These are phyloP conservation scores for Saccostrea echinata DNA, from an alignment of 1,140 invertebrate species.

Conservation along the genomic window DNA sequence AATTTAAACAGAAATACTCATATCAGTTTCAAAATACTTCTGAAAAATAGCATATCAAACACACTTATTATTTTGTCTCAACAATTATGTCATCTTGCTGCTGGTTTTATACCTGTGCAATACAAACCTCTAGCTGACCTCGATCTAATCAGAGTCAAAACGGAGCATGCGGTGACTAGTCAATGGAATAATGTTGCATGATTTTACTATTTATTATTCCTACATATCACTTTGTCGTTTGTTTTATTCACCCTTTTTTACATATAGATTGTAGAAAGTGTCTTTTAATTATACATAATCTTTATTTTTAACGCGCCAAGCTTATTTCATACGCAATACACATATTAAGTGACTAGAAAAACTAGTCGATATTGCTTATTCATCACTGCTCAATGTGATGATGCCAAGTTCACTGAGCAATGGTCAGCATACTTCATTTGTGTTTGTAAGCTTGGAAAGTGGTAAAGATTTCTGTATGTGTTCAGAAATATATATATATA, in stretches of 20 bases:
- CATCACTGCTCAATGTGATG: not conserved
- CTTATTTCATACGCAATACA: not conserved
- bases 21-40: not conserved
- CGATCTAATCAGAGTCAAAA: conserved; percentile 47
- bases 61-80: conserved; percentile 32
- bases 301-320: conserved; percentile 11
- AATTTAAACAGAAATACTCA: conserved; percentile 43
- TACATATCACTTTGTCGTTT: conserved; percentile 50
- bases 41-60: not conserved
- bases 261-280: conserved; percentile 18
- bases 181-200: conserved; percentile 46
- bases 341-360: not conserved
- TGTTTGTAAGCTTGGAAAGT: not conserved
- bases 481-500: conserved; percentile 18
- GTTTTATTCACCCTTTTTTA: conserved; percentile 18
- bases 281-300: conserved; percentile 32
- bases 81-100: conserved; percentile 50
- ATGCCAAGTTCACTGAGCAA: not conserved
- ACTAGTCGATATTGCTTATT: not conserved
- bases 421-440: not conserved
- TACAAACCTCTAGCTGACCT: conserved; percentile 53
- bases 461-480: conserved; percentile 24
- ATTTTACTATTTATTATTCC: conserved; percentile 42
- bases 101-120: conserved; percentile 52
- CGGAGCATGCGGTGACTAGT: conserved; percentile 53